These are phyloP conservation scores for Paramisgurnus dabryanus DNA, from an alignment of 2,113 vertebrate genomes.

Conservation along the genomic window DNA sequence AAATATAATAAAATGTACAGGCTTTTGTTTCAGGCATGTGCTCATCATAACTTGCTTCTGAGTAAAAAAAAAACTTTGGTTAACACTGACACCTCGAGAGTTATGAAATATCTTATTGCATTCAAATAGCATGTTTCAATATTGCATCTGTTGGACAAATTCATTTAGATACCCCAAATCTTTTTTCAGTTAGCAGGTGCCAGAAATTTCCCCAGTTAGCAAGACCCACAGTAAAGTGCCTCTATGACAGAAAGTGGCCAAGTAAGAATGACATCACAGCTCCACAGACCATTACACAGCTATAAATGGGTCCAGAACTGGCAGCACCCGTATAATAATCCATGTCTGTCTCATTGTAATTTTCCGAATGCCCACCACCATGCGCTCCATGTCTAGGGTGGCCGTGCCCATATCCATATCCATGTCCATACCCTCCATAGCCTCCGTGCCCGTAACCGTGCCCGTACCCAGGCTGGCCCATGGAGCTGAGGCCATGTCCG, in stretches of 20 bases:
- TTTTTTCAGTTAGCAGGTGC: not conserved
- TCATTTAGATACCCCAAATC: not conserved
- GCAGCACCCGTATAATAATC: slow-evolving; percentile 39
- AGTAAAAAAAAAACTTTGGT: no score
- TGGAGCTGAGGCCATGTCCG: slow-evolving; percentile 49
- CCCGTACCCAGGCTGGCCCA: slow-evolving; percentile 43
- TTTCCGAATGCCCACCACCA: not conserved
- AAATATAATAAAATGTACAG: not conserved
- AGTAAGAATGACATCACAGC: slow-evolving; percentile 2
- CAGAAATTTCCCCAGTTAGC: no score
- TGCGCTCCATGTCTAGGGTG: slow-evolving; percentile 27
- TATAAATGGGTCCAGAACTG: slow-evolving; percentile 15
- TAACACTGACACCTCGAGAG: no score
- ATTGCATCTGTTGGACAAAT: no score
- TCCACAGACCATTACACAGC: slow-evolving; percentile 12
- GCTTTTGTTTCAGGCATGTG: not conserved
- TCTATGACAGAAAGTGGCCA: slow-evolving; percentile 34
- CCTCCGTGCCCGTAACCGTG: slow-evolving; percentile 1
- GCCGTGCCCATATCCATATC: slow-evolving; percentile 15
- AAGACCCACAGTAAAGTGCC: not conserved
- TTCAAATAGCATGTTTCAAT: not conserved
- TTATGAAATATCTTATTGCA: not conserved
- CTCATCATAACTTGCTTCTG: no score
- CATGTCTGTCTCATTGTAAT: slow-evolving; percentile 44
- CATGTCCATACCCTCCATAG: not conserved